Base-by-base conservation (phyloP, 2,888 invertebrate species). In the Caenorhabditis angaria region DNA sequence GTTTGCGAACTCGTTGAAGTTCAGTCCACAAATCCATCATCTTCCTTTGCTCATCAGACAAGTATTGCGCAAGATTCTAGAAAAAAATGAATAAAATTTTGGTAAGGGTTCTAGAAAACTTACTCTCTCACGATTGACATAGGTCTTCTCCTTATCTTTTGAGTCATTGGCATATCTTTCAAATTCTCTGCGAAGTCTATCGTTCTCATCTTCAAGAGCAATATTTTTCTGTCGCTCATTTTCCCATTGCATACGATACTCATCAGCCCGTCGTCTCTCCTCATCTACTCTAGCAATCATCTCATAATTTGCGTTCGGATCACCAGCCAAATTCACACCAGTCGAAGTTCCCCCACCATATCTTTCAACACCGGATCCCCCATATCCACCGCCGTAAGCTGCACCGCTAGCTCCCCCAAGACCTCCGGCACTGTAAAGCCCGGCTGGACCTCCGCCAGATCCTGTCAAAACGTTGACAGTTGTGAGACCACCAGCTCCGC, bases 21-120 rank as follows among this genome's bases (percentile, higher is more conserved):
- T 86, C 86, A 48, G 83, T 82, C 85, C 85, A 86, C 20, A 86
- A 64, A 53, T 86, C 86, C 32, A 87, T 70, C 85, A 86, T 86
- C 61, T 87, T 86, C 63, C 84, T 81, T 66, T 86, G 86, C 65
- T 86, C 86, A 58, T 86, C 86, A 35, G 82, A 82, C 48, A 86
- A 72, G 58, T 86, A 85, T 56, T 87, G 85, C 20, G 85, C 70
- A 53, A 87, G 68, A 54, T 87, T 87, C 84, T 85, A 59, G 55
- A 76, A 55, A 35, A n/a, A 28, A 27, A n/a, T 35, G 32, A n/a
- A 0, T 32, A 27, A 20, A 29, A 29, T 47, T 48, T 48, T 60
- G 12, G 41, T 28, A 22, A 12, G 27, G 18, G 18, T 8, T 27
- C n/a, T n/a, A n/a, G n/a, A n/a, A n/a, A n/a, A 12, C 59, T 57